phyloP scores from a whole-genome alignment of 2,888 invertebrate genomes.

The Watsonalla binaria region DNA sequence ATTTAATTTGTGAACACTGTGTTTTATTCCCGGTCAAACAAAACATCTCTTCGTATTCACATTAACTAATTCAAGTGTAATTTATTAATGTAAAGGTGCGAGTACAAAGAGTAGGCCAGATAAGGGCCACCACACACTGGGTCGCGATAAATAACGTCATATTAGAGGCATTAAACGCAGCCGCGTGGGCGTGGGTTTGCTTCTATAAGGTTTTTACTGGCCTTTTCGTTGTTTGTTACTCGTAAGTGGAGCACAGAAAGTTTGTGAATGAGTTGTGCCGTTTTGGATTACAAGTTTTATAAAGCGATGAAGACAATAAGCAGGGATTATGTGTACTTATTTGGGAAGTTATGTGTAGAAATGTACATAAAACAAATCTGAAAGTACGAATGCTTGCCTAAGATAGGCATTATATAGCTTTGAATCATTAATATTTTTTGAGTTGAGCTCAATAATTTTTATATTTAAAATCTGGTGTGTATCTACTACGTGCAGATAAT shows the following conservation, averaged over 20 bases:
- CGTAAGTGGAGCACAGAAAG: slow-evolving; percentile 3
- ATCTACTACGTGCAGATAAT: too few species aligned
- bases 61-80: slow-evolving; percentile 48
- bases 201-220: slow-evolving; percentile 21
- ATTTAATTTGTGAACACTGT: slow-evolving; percentile 18
- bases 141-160: slow-evolving; percentile 64
- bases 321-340: too few species aligned
- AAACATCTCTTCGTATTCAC: slow-evolving; percentile 43
- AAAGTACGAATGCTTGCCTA: too few species aligned
- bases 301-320: too few species aligned
- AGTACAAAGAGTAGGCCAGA: slow-evolving; percentile 52
- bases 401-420: too few species aligned
- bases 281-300: not conserved
- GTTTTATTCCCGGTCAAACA: slow-evolving; percentile 32
- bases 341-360: too few species aligned
- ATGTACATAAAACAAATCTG: too few species aligned
- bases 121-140: slow-evolving; percentile 53
- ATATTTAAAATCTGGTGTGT: too few species aligned
- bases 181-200: slow-evolving; percentile 34
- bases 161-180: slow-evolving; percentile 51
- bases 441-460: too few species aligned
- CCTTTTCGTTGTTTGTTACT: slow-evolving; percentile 19
- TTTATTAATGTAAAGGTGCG: slow-evolving; percentile 45
- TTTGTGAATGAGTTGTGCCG: not conserved
- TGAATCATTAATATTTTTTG: too few species aligned